Evolutionary conservation across 2,113 vertebrate species (phyloP), one percentile per base, ranked within the genome.

Genomic region (Pseudorhombus dupliciocellatus): DNA sequence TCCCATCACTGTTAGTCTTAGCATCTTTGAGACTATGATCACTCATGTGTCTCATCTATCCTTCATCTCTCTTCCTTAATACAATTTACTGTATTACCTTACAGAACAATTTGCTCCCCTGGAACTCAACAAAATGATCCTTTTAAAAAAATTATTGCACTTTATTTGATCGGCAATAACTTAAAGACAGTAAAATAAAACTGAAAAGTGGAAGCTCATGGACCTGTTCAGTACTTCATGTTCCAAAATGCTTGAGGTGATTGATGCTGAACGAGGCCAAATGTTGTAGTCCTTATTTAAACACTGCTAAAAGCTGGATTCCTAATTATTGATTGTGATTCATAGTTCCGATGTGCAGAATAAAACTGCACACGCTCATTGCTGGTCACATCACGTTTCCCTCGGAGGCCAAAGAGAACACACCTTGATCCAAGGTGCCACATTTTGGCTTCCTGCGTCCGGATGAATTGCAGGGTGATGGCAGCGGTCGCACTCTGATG

Each of bases 401-500:
- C 34, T 21, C 20, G 50, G 37, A 18, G 16, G 59, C 56, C 65
- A 72, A 50, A 44, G 44, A 40, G 46, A 66, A 54, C 34, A 48
- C 37, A n/a, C 62, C 26, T 51, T 31, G 11, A 70, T 80, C 50
- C 57, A 62, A 74, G 48, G 66, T 1, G 62, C 56, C 55, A 65
- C n/a, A 26, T 56, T 55, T 73, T 42, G 1, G 26, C 44, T 73
- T 65, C 70, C 62, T 7, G n/a, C 30, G 70, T 69, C 58, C 31
- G 59, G 50, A 78, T 28, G 48, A 71, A 70, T 20, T 69, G 77
- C 62, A 63, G 69, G 7, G 48, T 1, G 63, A 84, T 30, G 51
- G 51, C 30, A n/a, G 48, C 62, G 69, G 62, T 69, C 37, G 22
- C 24, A 42, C 28, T 21, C 46, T 74, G 72, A 92, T 82, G 81